Percentiles rank a stretch among this genome's conserved stretches.
Evolutionary conservation across 2,888 invertebrate genomes (phyloP).

Genomic region (Antheraea assamensis): DNA sequence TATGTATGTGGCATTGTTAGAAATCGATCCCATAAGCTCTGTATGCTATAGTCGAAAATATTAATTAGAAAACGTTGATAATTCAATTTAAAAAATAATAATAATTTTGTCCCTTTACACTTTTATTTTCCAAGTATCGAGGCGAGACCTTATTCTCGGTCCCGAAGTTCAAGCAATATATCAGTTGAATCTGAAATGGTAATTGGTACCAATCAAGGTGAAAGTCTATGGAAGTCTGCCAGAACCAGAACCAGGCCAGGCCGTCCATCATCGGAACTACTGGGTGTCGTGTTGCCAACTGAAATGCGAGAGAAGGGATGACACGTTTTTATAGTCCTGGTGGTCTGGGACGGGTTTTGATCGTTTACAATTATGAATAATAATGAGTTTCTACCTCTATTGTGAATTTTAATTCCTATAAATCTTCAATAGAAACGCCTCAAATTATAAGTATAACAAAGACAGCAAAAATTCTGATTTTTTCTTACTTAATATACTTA

Average conservation of each 20-base stretch:
- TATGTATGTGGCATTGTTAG: neutral
- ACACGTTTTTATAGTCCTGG: neutral
- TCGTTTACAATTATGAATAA: neutral
- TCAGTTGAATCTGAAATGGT: conserved; percentile 48
- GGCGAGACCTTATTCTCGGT: conserved; percentile 6
- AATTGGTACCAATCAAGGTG: conserved; percentile 66
- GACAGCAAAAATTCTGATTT: no score
- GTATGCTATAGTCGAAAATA: neutral
- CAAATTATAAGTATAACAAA: neutral
- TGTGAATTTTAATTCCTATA: neutral
- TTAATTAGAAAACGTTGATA: neutral
- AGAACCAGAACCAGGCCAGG: no score
- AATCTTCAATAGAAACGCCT: neutral
- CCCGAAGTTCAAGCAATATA: conserved; percentile 36
- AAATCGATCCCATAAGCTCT: neutral
- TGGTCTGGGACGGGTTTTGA: neutral
- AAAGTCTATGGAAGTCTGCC: conserved; percentile 46
- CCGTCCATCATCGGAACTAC: conserved; percentile 30
- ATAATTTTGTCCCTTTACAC: neutral
- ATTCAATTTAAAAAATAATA: neutral
- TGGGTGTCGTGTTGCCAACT: neutral
- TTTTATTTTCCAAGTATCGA: conserved; percentile 1
- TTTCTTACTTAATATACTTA: no score
- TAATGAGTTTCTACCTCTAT: neutral
- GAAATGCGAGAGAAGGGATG: neutral